Percentiles rank a stretch among this genome's conserved stretches.
Conservation (phyloP, 1,140 invertebrate species). For the Antheraea mylitta region DNA sequence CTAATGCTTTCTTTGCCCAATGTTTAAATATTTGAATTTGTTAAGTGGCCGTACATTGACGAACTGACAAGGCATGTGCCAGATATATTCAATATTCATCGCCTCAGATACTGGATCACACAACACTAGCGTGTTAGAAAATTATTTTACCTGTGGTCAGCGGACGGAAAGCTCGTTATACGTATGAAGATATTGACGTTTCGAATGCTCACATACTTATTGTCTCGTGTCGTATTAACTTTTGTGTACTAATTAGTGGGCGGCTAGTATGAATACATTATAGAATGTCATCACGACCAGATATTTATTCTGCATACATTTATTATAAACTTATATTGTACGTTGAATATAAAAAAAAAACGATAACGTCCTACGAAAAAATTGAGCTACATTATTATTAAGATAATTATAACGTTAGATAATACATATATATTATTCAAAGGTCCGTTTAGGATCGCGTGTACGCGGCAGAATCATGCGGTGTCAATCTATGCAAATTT, state of each 20-base stretch:
- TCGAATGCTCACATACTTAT: conserved; percentile 51
- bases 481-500: conserved; percentile 77
- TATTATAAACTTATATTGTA: background rate
- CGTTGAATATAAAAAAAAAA: background rate
- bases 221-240: conserved; percentile 66
- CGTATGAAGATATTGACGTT: conserved; percentile 59
- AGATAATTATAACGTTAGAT: conserved; percentile 28
- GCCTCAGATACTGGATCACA: conserved; percentile 48
- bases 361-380: background rate
- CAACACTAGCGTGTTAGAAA: conserved; percentile 48
- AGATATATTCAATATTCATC: conserved; percentile 73
- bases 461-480: conserved; percentile 50
- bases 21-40: conserved; percentile 75
- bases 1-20: conserved; percentile 77
- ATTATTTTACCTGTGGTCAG: conserved; percentile 40
- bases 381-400: conserved; percentile 33
- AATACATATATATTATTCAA: conserved; percentile 21
- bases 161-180: conserved; percentile 26
- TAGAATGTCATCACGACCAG: conserved; percentile 68
- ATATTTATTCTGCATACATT: conserved; percentile 73
- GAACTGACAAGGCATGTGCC: conserved; percentile 63
- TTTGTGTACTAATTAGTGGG: conserved; percentile 78
- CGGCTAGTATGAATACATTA: conserved; percentile 73
- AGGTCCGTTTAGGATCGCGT: conserved; percentile 51
- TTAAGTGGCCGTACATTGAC: conserved; percentile 74